Evolutionary conservation across 2,888 invertebrate genomes (phyloP).

Genomic region (Mesochorus sp.): DNA sequence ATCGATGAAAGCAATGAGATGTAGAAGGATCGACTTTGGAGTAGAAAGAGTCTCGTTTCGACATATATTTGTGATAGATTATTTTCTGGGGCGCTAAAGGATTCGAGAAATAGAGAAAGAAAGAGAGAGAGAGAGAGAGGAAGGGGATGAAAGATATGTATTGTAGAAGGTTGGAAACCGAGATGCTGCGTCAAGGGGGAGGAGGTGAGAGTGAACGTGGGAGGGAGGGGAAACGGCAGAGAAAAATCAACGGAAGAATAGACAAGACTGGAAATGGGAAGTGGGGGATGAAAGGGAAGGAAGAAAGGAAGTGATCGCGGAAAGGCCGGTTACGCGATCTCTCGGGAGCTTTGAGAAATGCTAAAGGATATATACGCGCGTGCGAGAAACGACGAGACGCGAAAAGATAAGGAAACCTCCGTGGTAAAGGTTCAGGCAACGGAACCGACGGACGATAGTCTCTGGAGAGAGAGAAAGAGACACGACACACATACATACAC

Average conservation of each 20-base stretch:
- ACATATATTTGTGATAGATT: background rate
- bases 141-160: too few relatives aligned
- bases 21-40: too few relatives aligned
- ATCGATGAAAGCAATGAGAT: too few relatives aligned
- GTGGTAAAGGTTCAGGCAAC: conserved; percentile 16
- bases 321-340: conserved; percentile 57
- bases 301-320: conserved; percentile 55
- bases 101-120: conserved; percentile 24
- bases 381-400: conserved; percentile 53
- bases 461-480: too few relatives aligned
- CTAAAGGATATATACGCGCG: conserved; percentile 51
- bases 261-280: conserved; percentile 27
- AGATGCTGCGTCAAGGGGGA: too few relatives aligned
- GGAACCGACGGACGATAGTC: conserved; percentile 22
- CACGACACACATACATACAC: background rate
- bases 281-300: conserved; percentile 32
- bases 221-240: background rate
- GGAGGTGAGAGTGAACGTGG: too few relatives aligned
- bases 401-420: conserved; percentile 64
- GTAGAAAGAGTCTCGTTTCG: too few relatives aligned
- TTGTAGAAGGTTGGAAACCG: too few relatives aligned
- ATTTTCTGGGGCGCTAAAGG: background rate
- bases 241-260: conserved; percentile 17
- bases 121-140: conserved; percentile 9
- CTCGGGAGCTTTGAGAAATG: conserved; percentile 65